These are phyloP conservation scores for Poeciliopsis presidionis DNA, from an alignment of 2,797 vertebrate species.

Conservation along the genomic window DNA sequence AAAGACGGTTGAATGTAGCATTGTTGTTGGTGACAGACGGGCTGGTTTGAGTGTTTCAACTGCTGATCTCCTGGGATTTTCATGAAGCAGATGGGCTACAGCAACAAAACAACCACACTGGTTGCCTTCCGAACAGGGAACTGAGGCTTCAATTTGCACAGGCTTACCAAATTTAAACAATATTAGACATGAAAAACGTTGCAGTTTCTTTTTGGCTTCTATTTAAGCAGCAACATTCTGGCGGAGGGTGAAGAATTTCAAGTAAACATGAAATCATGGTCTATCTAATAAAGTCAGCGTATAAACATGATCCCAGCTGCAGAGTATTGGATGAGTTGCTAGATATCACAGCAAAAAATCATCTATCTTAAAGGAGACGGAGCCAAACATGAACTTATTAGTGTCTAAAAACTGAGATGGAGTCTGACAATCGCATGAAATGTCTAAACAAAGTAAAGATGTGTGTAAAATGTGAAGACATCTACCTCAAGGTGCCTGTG, in stretches of 20 bases:
- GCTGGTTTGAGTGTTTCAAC: background rate
- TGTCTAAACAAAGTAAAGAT: too few relatives aligned
- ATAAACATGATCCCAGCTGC: background rate
- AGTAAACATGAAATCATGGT: background rate
- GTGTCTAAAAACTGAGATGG: background rate
- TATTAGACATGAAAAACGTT: background rate
- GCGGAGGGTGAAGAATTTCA: background rate
- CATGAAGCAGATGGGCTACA: background rate
- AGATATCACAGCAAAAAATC: background rate
- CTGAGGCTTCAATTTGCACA: background rate
- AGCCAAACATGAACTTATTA: background rate
- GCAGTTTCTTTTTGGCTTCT: background rate
- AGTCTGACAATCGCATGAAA: background rate
- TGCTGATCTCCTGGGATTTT: conserved; percentile 5
- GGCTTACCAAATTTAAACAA: background rate
- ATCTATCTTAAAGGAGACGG: background rate
- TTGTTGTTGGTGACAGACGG: conserved; percentile 2
- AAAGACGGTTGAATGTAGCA: background rate
- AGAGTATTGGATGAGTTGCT: background rate
- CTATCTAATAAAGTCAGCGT: background rate
- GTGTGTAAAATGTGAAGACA: background rate
- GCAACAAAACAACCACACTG: background rate
- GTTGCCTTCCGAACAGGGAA: background rate
- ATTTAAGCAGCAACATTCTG: background rate
- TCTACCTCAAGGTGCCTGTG: background rate